These are phyloP conservation scores for Rhinichthys osculus DNA, from an alignment of 2,797 vertebrate genomes.

Conservation along the genomic window DNA sequence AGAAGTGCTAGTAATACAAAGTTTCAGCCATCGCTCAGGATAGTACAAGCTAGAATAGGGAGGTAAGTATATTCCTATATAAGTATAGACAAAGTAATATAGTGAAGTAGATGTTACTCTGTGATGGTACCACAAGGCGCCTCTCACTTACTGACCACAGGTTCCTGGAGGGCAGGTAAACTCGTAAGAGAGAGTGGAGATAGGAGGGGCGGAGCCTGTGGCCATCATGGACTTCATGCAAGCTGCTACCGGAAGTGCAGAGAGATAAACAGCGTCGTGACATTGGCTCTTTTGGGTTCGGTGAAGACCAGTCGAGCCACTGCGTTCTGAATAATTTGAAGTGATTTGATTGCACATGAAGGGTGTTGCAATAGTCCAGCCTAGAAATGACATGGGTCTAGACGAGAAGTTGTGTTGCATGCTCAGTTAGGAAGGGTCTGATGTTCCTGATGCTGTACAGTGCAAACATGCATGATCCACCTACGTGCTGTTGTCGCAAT, in stretches of 20 bases:
- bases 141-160: too few relatives aligned
- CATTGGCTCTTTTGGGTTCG: not conserved
- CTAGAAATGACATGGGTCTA: not conserved
- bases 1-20: not conserved
- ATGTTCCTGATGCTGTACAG: not conserved
- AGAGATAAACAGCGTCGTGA: not conserved
- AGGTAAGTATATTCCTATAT: not conserved
- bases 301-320: not conserved
- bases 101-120: not conserved
- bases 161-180: not conserved
- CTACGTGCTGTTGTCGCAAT: too few relatives aligned
- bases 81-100: not conserved
- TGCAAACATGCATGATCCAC: too few relatives aligned
- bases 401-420: not conserved
- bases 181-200: not conserved
- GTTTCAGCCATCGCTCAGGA: not conserved
- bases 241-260: not conserved
- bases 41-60: not conserved
- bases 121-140: not conserved
- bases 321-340: not conserved
- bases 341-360: not conserved
- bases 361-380: not conserved
- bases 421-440: not conserved
- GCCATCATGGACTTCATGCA: not conserved
- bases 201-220: not conserved